These are phyloP conservation scores for Chromis chromis DNA, from an alignment of 2,797 vertebrate species.

Conservation along the genomic window DNA sequence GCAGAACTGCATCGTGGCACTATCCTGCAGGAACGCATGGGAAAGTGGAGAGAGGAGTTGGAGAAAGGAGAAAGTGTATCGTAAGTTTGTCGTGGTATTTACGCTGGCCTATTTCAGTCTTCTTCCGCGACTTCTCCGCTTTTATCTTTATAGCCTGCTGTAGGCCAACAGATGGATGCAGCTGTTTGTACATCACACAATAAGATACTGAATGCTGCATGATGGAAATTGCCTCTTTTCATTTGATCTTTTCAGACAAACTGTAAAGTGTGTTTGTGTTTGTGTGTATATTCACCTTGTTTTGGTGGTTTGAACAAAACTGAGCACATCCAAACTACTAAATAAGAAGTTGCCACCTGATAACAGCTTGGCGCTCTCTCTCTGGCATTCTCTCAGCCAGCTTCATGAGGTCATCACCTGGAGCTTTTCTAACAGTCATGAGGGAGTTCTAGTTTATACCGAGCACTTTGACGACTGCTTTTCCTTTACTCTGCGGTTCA, in stretches of 20 bases:
- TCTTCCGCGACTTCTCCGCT: constrained; percentile 14
- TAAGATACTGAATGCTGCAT: constrained; percentile 33
- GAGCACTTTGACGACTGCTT: neutral
- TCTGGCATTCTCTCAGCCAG: neutral
- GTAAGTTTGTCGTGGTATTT: constrained; percentile 18
- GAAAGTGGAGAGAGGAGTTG: constrained; percentile 12
- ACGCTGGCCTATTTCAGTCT: constrained; percentile 34
- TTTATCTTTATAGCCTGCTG: constrained; percentile 26
- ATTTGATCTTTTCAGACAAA: neutral
- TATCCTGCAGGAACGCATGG: constrained; percentile 84
- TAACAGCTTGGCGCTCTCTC: neutral
- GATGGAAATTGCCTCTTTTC: constrained; percentile 21
- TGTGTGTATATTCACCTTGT: neutral
- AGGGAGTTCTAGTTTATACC: neutral
- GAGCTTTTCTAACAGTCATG: neutral
- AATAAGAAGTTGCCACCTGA: neutral
- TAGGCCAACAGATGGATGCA: constrained; percentile 38
- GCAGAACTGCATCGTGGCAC: constrained; percentile 96
- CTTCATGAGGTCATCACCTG: neutral
- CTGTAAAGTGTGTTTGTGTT: neutral
- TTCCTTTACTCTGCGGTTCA: neutral
- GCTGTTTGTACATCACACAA: constrained; percentile 25
- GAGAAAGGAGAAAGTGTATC: neutral
- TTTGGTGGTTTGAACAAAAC: neutral
- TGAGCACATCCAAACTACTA: neutral